Conservation (phyloP, 64 coral and sea anemone species). For the Catalaphyllia jardinei region DNA sequence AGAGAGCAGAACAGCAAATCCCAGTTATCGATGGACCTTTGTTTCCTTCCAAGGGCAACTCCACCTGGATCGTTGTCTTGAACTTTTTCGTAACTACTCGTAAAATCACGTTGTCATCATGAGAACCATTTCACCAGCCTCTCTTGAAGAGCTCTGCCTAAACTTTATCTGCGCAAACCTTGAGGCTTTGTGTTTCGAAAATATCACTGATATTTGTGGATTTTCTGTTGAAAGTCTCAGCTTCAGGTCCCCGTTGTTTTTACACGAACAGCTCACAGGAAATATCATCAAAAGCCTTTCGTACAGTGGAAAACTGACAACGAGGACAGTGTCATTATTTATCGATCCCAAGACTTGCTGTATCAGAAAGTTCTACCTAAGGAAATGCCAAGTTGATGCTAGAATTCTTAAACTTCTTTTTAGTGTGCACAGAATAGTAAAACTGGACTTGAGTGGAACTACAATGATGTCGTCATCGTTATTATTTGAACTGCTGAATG, state of each 20-base stretch:
- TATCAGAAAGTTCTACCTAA: constrained; percentile 65
- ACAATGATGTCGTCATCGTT: neutral
- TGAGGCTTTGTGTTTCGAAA: constrained; percentile 63
- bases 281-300: constrained; percentile 57
- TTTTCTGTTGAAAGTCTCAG: constrained; percentile 9
- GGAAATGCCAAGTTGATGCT: constrained; percentile 16
- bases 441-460: constrained; percentile 9
- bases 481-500: constrained; percentile 3
- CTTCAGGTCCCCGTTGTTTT: constrained; percentile 70
- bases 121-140: constrained; percentile 67
- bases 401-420: neutral
- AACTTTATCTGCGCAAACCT: constrained; percentile 65
- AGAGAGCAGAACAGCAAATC: too few species aligned
- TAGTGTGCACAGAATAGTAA: neutral
- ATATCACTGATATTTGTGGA: constrained; percentile 19
- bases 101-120: neutral
- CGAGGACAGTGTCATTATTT: constrained; percentile 66
- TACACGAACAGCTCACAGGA: constrained; percentile 79
- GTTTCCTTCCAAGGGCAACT: too few species aligned
- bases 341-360: constrained; percentile 57
- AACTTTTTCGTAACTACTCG: neutral
- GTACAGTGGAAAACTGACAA: constrained; percentile 31
- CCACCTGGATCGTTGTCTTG: neutral
- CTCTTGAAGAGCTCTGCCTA: constrained; percentile 66
- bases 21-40: too few species aligned